A percentile compares a stretch with the other conserved stretches of the same genome.
phyloP scores from a whole-genome alignment of 1,140 invertebrate genomes.

The Pogonomyrmex californicus region DNA sequence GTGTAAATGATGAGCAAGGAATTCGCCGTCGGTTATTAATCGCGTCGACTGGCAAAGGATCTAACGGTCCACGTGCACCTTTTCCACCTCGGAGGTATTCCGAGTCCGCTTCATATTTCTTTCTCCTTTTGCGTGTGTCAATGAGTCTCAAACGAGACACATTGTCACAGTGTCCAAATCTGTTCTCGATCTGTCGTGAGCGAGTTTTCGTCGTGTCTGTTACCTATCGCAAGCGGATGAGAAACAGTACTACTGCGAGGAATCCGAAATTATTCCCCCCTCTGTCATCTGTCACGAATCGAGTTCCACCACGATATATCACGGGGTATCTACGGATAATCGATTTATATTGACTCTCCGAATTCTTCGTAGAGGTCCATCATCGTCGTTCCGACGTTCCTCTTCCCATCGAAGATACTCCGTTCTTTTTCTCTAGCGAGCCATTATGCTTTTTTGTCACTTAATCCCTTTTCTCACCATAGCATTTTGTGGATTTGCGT shows the following conservation, averaged over 20 bases:
- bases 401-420: constrained; percentile 16
- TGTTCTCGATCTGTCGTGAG: constrained; percentile 73
- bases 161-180: constrained; percentile 66
- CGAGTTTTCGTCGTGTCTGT: constrained; percentile 62
- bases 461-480: background rate
- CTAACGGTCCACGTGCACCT: constrained; percentile 64
- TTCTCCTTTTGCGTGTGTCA: constrained; percentile 44
- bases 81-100: constrained; percentile 41
- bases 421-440: background rate
- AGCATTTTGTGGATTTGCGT: constrained; percentile 18
- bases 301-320: constrained; percentile 68
- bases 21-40: constrained; percentile 71
- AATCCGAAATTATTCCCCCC: constrained; percentile 67
- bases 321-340: constrained; percentile 72
- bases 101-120: constrained; percentile 31
- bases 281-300: constrained; percentile 72
- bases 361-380: constrained; percentile 53
- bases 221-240: background rate
- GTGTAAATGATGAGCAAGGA: constrained; percentile 57
- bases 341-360: constrained; percentile 72
- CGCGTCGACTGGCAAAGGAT: constrained; percentile 20
- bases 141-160: constrained; percentile 57
- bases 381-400: background rate
- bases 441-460: constrained; percentile 35
- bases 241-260: constrained; percentile 54